These are phyloP conservation scores for Schizothorax lantsangensis DNA, from an alignment of 2,797 vertebrate genomes.

Conservation along the genomic window DNA sequence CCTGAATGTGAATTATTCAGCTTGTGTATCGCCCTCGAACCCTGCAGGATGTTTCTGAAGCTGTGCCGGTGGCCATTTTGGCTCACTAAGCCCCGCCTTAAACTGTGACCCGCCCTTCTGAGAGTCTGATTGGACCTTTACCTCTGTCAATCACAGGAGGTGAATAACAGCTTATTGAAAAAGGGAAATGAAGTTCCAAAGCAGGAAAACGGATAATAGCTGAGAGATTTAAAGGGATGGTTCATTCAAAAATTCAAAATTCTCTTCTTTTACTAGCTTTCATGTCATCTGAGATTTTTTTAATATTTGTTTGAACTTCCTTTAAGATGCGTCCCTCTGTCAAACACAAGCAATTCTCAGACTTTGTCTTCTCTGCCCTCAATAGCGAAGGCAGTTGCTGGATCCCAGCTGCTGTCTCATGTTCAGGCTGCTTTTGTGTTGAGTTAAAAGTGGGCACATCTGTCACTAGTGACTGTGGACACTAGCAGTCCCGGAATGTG, in stretches of 20 bases:
- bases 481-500: not conserved
- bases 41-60: conserved; percentile 1
- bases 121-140: not conserved
- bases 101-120: conserved; percentile 27
- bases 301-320: not conserved
- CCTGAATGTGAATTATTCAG: conserved; percentile 41
- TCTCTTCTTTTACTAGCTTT: not conserved
- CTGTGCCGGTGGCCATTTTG: conserved; percentile 8
- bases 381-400: not conserved
- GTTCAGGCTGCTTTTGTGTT: not conserved
- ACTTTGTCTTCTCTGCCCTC: not conserved
- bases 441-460: conserved; percentile 13
- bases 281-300: not conserved
- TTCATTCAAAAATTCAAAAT: not conserved
- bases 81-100: conserved; percentile 31
- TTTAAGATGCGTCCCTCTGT: not conserved
- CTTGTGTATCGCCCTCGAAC: conserved; percentile 14
- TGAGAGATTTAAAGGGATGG: not conserved
- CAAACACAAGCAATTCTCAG: too few relatives aligned
- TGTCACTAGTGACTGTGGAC: conserved; percentile 22
- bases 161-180: not conserved
- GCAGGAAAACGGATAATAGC: not conserved
- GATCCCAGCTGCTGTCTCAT: conserved; percentile 5
- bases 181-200: not conserved
- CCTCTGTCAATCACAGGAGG: not conserved